Conservation (phyloP, 2,797 vertebrate genomes). For the Selene dorsalis region DNA sequence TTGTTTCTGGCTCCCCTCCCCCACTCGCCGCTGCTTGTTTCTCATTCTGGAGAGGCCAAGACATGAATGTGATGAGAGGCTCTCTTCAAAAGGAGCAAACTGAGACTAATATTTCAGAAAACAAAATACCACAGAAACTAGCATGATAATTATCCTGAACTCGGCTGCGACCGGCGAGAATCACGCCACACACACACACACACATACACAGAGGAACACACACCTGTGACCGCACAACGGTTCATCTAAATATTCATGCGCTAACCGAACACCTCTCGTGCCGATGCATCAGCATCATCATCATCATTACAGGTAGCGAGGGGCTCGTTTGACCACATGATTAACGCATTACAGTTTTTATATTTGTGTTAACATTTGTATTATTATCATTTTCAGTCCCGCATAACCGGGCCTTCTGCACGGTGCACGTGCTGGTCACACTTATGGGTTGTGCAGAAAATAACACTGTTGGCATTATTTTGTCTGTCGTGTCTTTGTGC, state of each 20-base stretch:
- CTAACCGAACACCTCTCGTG: background rate
- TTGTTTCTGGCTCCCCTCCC: constrained; percentile 87
- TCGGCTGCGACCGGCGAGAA: background rate
- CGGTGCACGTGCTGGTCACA: constrained; percentile 61
- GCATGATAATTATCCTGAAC: background rate
- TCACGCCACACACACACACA: background rate
- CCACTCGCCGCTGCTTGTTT: constrained; percentile 80
- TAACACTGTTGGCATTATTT: constrained; percentile 7
- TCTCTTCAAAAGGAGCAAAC: constrained; percentile 80
- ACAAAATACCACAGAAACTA: background rate
- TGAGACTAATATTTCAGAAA: constrained; percentile 17
- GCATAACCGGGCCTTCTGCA: background rate
- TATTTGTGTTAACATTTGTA: background rate
- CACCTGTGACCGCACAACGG: constrained; percentile 65
- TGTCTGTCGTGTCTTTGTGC: background rate
- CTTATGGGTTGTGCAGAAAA: constrained; percentile 31
- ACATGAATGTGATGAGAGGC: constrained; percentile 85
- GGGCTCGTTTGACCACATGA: background rate
- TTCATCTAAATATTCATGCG: constrained; percentile 35
- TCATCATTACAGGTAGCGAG: constrained; percentile 19
- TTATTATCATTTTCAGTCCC: background rate
- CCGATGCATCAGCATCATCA: constrained; percentile 11
- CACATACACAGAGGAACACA: background rate
- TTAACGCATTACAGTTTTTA: background rate
- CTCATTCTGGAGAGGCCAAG: constrained; percentile 83